Base-by-base conservation (phyloP, 2,113 vertebrate genomes). In the Ornithorhynchus anatinus region DNA sequence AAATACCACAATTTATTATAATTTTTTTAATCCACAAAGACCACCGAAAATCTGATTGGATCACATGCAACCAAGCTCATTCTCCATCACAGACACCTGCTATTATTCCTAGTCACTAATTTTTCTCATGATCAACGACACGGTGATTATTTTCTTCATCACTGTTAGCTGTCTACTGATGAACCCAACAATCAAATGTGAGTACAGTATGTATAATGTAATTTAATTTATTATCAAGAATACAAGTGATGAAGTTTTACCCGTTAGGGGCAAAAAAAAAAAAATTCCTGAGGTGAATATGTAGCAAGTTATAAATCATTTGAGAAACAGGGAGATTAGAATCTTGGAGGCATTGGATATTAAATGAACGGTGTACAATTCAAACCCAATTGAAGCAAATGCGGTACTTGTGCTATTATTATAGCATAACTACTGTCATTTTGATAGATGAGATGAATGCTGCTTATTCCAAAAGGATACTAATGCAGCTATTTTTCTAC, bases 401-500 rank as follows among this genome's bases (percentile, higher is more conserved):
- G 59, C 43, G 69, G 35, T 74, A 75, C 50, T 80, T 82, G 52
- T 47, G 40, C 75, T 79, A 68, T 82, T 81, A 82, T 75, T 84
- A 83, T 12, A 81, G 76, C 66, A 78, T 73, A 85, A 61, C 82
- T 85, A 85, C 74, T 89, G 86, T 79, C 80, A 75, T 62, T 75
- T 63, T 81, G 79, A 91, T 70, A 53, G 76, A 91, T 81, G 84
- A 72, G 73, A 80, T 84, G 84, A 83, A 63, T 61, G 60, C 33
- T 86, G 59, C 47, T 77, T 75, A 76, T 75, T 89, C 82, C 66
- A 72, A 60, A 85, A 88, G 62, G 82, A 70, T 25, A 65, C 38
- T 27, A 81, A 45, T 38, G 73, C 47, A 62, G 66, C 82, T 79
- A 69, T 19, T 77, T 82, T 69, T 19, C 59, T 74, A 52, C 60